phyloP scores from a whole-genome alignment of 1,140 invertebrate species.

The Lordiphosa clarofinis region DNA sequence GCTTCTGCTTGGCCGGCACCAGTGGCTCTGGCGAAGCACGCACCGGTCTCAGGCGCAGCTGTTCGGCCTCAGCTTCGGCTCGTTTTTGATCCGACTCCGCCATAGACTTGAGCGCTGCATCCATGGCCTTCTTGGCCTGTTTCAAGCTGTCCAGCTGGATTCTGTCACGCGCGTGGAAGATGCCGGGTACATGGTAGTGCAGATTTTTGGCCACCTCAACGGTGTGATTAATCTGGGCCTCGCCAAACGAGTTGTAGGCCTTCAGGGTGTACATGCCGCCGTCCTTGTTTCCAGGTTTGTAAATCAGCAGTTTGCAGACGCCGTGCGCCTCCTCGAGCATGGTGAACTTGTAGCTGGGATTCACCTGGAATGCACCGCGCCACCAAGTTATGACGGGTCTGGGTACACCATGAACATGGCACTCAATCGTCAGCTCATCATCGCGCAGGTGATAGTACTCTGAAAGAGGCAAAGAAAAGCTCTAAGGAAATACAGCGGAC shows the following conservation, averaged over 20 bases:
- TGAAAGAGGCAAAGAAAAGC: constrained; percentile 40
- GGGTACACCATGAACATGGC: constrained; percentile 70
- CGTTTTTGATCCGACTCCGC: constrained; percentile 70
- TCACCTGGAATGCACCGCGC: constrained; percentile 70
- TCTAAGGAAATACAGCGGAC: constrained; percentile 1
- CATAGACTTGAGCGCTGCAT: constrained; percentile 65
- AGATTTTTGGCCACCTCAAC: constrained; percentile 71
- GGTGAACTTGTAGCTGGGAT: constrained; percentile 77
- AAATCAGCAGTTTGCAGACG: constrained; percentile 82
- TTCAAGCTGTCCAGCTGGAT: constrained; percentile 67
- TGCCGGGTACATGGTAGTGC: constrained; percentile 71
- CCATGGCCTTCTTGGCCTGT: constrained; percentile 60
- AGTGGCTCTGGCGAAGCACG: constrained; percentile 64
- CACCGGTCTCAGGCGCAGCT: constrained; percentile 38
- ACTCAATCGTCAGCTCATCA: constrained; percentile 77
- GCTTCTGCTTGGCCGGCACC: constrained; percentile 71
- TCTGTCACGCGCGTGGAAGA: constrained; percentile 69
- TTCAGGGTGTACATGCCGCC: constrained; percentile 84
- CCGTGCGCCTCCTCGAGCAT: constrained; percentile 77
- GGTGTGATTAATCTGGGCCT: constrained; percentile 80
- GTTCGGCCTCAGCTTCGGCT: constrained; percentile 61
- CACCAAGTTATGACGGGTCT: constrained; percentile 71
- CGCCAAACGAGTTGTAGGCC: constrained; percentile 84
- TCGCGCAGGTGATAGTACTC: constrained; percentile 78
- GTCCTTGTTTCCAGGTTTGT: constrained; percentile 81